phyloP scores from a whole-genome alignment of 2,888 invertebrate species.

The Cataglyphis albicans region DNA sequence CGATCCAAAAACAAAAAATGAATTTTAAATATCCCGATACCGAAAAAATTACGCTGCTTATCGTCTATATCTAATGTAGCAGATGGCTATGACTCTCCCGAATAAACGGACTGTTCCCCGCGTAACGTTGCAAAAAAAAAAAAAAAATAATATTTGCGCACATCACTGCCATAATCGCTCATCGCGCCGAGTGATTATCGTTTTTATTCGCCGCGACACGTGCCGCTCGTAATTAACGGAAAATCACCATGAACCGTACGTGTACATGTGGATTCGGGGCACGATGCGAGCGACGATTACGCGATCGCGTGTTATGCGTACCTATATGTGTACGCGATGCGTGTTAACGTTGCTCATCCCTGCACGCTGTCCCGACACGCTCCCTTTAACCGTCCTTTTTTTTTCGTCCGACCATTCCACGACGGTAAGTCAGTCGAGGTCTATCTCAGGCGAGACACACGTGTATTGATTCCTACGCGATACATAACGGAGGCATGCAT shows the following conservation, averaged over 20 bases:
- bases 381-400: constrained; percentile 73
- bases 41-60: background rate
- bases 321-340: constrained; percentile 11
- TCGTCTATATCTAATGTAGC: background rate
- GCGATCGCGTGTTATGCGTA: constrained; percentile 73
- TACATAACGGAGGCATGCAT: constrained; percentile 43
- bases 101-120: background rate
- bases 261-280: constrained; percentile 45
- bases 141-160: background rate
- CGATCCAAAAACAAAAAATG: background rate
- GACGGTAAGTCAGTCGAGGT: constrained; percentile 75
- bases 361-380: constrained; percentile 67
- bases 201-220: constrained; percentile 46
- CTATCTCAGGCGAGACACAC: constrained; percentile 81
- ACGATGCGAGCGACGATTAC: constrained; percentile 69
- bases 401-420: constrained; percentile 60
- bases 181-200: constrained; percentile 21
- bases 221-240: constrained; percentile 66
- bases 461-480: constrained; percentile 80
- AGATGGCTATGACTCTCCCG: background rate
- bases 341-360: constrained; percentile 76
- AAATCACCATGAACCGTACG: constrained; percentile 60
- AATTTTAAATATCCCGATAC: background rate
- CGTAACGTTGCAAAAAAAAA: background rate
- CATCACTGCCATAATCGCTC: constrained; percentile 38